Evolutionary conservation across 1,140 invertebrate species (phyloP), one percentile per base, ranked within the genome.

Genomic region (Propsilocerus akamusi): DNA sequence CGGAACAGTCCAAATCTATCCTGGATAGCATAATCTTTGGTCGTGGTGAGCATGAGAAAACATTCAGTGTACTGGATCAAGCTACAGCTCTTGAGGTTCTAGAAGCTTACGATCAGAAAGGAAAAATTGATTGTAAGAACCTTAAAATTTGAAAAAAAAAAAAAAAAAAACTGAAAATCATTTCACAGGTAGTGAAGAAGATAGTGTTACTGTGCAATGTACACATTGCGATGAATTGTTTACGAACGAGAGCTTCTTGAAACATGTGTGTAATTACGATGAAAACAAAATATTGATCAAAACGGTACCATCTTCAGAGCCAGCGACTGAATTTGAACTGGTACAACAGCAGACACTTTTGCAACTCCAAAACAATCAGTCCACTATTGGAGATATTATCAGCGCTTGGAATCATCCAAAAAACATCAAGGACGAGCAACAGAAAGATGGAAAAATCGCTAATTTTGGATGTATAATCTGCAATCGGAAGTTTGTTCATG

Each of bases 401-500:
- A 54, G n/a, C n/a, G n/a, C n/a, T n/a, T n/a, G n/a, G 56, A 17
- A 60, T 61, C 8, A 51, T 64, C 4, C 54, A 60, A 14, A 60
- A 60, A 1, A 59, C 58, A 63, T 46, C 24, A 59, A n/a, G 52
- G 48, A 37, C 28, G 26, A 11, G 30, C 30, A 46, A 26, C 22
- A 5, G 3, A 10, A 12, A 25, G 25, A 14, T 60, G 62, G 46
- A 6, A 6, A 6, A 58, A 61, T 46, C 56, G 54, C 34, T 7
- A 41, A 41, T 41, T 56, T 63, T 48, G 63, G 64, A 48, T 65
- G 63, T 25, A 57, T 46, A 25, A 54, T 62, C n/a, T 65, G 63
- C 32, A 62, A 64, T 10, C 58, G 62, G 5, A 62, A 63, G 49
- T 64, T 64, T 46, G 63, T 65, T 0, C 63, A 65, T 49, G 54